Base-by-base conservation (phyloP, 2,113 vertebrate species). In the Arenaria interpres region DNA sequence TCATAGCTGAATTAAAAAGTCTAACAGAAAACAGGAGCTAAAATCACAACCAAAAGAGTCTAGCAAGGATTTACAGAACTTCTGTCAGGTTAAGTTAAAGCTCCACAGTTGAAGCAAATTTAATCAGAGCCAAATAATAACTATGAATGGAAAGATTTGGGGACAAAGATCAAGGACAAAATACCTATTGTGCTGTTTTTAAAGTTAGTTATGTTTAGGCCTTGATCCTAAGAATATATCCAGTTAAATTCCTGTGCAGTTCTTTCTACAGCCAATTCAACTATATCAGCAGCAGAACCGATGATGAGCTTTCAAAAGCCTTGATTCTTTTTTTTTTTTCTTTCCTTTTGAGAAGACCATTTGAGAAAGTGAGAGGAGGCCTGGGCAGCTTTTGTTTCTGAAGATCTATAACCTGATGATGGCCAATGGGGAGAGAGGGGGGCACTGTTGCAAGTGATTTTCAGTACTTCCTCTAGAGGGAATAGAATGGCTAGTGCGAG, bases 351-450 rank as follows among this genome's bases (percentile, higher is more conserved):
- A 81, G 71, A 88, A 82, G 57, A 27, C 13, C 8, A 48, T 69
- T 63, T 71, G 46, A 57, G 54, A 74, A 18, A 71, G 54, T 3
- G 28, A 85, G 54, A 81, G 45, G 28, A 68, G 67, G 72, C 72
- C 69, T 71, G 48, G 56, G 51, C 68, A 95, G 93, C 92, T 85
- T 89, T 96, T 95, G 68, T 95, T 95, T 60, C 83, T 78, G 69
- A 86, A 97, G 86, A 89, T 95, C 94, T 96, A 91, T 86, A 92
- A 93, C 68, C 68, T 19, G 76, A 74, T 91, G 92, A 93, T 93
- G 95, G 95, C 86, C 66, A 73, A 3, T 1, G 1, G 86, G 88
- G 94, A 90, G 83, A 83, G 33, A 77, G 60, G 4, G 45, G 88
- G 51, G 14, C 88, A 81, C 54, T 78, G 68, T 22, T 81, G 80